Conservation (phyloP, 2,888 invertebrate species). For the Agrilus cyanescens region DNA sequence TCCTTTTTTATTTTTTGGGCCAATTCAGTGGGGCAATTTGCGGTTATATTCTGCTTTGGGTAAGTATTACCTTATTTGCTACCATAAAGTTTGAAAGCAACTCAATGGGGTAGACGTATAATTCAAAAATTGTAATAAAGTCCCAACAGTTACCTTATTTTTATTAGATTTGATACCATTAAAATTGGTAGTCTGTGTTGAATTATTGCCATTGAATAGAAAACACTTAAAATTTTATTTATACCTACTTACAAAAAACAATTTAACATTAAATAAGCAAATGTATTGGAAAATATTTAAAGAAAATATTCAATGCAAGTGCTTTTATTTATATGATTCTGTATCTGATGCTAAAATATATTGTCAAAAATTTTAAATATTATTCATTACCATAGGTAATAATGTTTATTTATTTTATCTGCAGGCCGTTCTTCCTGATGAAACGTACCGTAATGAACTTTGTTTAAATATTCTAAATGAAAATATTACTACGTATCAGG, state of each 20-base stretch:
- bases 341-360: not conserved
- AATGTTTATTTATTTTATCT: too few species aligned
- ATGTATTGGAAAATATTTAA: too few species aligned
- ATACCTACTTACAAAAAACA: too few species aligned
- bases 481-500: conserved; percentile 2
- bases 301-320: too few species aligned
- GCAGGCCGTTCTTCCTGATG: not conserved
- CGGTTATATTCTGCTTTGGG: conserved; percentile 52
- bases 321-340: not conserved
- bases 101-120: not conserved
- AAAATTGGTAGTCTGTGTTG: too few species aligned
- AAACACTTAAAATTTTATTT: too few species aligned
- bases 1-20: conserved; percentile 43
- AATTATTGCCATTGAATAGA: too few species aligned
- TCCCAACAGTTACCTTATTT: conserved; percentile 44
- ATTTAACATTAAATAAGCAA: too few species aligned
- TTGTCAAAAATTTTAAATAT: too few species aligned
- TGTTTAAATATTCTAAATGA: conserved; percentile 5
- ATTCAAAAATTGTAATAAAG: not conserved
- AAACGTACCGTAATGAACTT: not conserved
- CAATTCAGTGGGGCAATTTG: conserved; percentile 50
- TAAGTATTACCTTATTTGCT: conserved; percentile 16
- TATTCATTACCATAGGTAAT: too few species aligned
- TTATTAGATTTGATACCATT: too few species aligned
- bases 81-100: not conserved